phyloP scores from a whole-genome alignment of 1,140 invertebrate species.

The Luehdorfia chinensis region DNA sequence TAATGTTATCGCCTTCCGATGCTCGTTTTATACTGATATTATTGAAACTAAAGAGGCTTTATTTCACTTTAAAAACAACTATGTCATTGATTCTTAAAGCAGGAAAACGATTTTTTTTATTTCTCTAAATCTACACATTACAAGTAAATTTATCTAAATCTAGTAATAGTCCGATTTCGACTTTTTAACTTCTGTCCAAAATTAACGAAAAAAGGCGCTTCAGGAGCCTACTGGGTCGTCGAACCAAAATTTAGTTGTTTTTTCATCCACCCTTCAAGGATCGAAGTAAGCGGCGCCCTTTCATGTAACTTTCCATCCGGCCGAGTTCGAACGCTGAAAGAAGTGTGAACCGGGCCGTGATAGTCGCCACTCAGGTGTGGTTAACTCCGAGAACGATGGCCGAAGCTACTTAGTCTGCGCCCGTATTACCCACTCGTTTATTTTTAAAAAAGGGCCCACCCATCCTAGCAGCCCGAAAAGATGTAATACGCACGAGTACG shows the following conservation, averaged over 20 bases:
- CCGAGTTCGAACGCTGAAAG: slow-evolving; percentile 60
- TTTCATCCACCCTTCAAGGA: slow-evolving; percentile 43
- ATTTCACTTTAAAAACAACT: no score
- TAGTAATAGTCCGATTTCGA: no score
- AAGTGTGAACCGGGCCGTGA: slow-evolving; percentile 67
- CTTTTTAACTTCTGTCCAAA: no score
- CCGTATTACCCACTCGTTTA: slow-evolving; percentile 56
- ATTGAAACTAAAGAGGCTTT: no score
- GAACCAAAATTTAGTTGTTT: slow-evolving; percentile 43
- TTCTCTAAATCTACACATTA: no score
- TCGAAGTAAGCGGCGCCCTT: slow-evolving; percentile 63
- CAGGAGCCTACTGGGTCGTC: slow-evolving; percentile 2
- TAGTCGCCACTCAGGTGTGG: slow-evolving; percentile 59
- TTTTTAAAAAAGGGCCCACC: slow-evolving; percentile 44
- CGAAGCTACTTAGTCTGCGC: slow-evolving; percentile 62
- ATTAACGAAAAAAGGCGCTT: no score
- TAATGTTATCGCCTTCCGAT: slow-evolving; percentile 8
- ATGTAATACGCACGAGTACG: slow-evolving; percentile 8
- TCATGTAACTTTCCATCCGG: slow-evolving; percentile 70
- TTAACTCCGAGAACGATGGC: slow-evolving; percentile 53
- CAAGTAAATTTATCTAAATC: no score
- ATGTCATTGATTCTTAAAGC: no score
- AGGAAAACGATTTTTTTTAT: no score
- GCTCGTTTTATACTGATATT: no score
- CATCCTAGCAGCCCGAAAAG: slow-evolving; percentile 26